Base-by-base conservation (phyloP, 2,888 invertebrate species). In the Drosophila histrio region DNA sequence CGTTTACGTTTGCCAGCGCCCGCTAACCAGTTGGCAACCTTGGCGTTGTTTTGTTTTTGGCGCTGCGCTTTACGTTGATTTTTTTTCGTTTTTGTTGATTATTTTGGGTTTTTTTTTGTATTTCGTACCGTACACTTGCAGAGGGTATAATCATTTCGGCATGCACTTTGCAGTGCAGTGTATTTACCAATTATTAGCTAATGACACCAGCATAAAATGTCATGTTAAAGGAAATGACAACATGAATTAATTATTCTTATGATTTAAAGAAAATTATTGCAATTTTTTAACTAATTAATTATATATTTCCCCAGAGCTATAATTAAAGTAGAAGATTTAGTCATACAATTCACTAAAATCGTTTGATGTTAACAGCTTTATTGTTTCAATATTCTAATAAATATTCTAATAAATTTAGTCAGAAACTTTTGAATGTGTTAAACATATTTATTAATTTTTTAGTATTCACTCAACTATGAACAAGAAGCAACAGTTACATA, bases 21-120 rank as follows among this genome's bases (percentile, higher is more conserved):
- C 50, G 77, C 57, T 79, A 82, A 82, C 82, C 89, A 87, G 82
- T 82, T 84, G 82, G 81, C 74, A 82, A 82, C 82, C 82, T 82
- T 82, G 82, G 71, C 71, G 77, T 57, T 63, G 64, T 71, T 66
- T 64, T 66, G 74, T 65, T 83, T 72, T 83, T 86, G 84, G 72
- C 67, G 77, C 65, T 59, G 72, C 53, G 64, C 70, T 73, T 75
- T 61, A 57, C 46, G 72, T 65, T 73, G 54, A 74, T 83, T 77
- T 54, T 59, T 32, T 49, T 21, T 53, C 24, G n/a, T 44, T 60
- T 73, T 43, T n/a, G 26, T 49, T 66, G 46, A 63, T 65, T 70
- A 63, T 66, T 64, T 79, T 44, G 72, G 61, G 21, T 65, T 80
- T 79, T 80, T 60, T 64, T 38, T 58, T 39, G 11, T 21, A 19